Base-by-base conservation (phyloP, 2,888 invertebrate species). In the Drosophila siamana region DNA sequence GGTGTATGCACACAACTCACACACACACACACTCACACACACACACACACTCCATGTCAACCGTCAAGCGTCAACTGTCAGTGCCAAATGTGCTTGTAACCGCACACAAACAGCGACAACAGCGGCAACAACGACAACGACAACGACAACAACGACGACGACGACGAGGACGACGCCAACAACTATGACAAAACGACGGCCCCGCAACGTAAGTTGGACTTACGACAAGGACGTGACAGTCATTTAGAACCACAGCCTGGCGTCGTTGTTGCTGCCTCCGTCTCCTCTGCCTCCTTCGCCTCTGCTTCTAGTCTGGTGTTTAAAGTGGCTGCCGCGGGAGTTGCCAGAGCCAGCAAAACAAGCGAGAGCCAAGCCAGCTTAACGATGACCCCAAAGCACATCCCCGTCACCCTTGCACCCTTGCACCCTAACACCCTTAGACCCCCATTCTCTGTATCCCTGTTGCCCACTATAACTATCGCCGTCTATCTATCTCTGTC, bases 31-130 rank as follows among this genome's bases (percentile, higher is more conserved):
- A 78, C 78, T 76, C 76, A 51, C 43, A 41, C 78, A 51, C 43
- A 41, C 78, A 78, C 69, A 75, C 71, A 67, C 74, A 78, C 78
- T 76, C 76, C 87, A 77, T 83, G 82, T 85, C 89, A 86, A 81
- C 63, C 86, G 75, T 85, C 85, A 88, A 85, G 87, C 88, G 80
- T 89, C 89, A 87, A 82, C 90, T 91, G 90, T 89, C 90, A 91
- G 84, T 90, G 90, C 89, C 89, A 89, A 86, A 86, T 86, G 85
- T 89, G 85, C 89, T 78, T 79, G 89, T 86, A 87, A 88, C 86
- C 82, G 77, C 89, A 82, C 69, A 86, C 78, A 84, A 68, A 79
- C 71, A 69, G 52, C 65, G 71, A 66, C 59, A 57, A 30, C 63
- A 38, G 40, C 48, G 50, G 7, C 69, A 51, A 13, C 60, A 47